Evolutionary conservation across 2,888 invertebrate genomes (phyloP).

Genomic region (Acanthosepion lycidas): DNA sequence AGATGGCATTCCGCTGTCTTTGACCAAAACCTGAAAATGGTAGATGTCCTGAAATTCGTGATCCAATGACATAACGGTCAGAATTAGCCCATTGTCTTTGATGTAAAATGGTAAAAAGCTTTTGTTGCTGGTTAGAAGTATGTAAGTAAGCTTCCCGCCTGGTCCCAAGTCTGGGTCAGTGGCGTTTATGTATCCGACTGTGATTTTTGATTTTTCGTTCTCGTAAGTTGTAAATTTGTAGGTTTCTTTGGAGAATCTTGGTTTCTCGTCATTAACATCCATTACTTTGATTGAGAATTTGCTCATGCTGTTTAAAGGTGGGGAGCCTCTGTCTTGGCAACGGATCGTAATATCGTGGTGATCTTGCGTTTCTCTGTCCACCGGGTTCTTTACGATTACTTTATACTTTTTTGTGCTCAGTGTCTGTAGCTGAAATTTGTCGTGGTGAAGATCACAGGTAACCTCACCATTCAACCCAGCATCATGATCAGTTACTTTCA

Average conservation of each 20-base stretch:
- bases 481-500: background rate
- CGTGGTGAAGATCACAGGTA: background rate
- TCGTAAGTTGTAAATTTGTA: background rate
- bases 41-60: background rate
- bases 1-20: background rate
- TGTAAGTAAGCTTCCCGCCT: background rate
- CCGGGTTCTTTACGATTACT: background rate
- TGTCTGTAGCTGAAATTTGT: background rate
- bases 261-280: background rate
- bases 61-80: background rate
- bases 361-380: background rate
- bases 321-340: background rate
- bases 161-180: background rate
- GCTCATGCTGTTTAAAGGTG: background rate
- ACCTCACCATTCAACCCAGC: background rate
- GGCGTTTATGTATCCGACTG: background rate
- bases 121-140: background rate
- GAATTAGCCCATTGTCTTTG: background rate
- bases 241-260: background rate
- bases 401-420: background rate
- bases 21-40: background rate
- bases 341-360: background rate
- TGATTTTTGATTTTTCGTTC: background rate
- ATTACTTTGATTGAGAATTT: background rate
- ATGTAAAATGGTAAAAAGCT: background rate